A percentile compares a stretch with the other conserved stretches of the same genome.
Evolutionary conservation across 2,113 vertebrate species (phyloP).

Genomic region (Urocitellus parryii): DNA sequence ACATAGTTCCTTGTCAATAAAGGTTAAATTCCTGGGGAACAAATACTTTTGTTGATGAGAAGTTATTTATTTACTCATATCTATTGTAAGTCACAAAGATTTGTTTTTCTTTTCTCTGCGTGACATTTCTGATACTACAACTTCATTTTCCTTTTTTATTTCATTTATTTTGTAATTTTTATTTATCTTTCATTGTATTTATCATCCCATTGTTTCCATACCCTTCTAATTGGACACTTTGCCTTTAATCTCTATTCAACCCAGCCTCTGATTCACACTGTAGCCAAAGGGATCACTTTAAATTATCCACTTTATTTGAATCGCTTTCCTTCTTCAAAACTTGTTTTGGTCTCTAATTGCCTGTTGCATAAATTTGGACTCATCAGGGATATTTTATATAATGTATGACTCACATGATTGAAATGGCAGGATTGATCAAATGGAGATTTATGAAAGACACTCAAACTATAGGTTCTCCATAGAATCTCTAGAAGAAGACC

Average conservation of each 20-base stretch:
- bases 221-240: neutral
- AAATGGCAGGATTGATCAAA: neutral
- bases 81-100: neutral
- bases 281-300: neutral
- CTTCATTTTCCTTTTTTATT: neutral
- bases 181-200: neutral
- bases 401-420: neutral
- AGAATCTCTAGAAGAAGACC: neutral
- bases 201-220: neutral
- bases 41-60: neutral
- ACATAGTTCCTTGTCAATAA: neutral
- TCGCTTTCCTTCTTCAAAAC: conserved; percentile 22
- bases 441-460: neutral
- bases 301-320: neutral
- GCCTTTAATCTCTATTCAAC: neutral
- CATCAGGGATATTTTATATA: neutral
- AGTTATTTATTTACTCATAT: neutral
- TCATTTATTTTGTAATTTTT: neutral
- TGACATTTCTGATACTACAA: neutral
- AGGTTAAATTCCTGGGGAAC: neutral
- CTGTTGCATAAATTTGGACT: neutral
- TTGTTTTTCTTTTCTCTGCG: neutral
- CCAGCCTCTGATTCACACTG: neutral
- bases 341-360: neutral
- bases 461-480: neutral